Evolutionary conservation across 2,888 invertebrate species (phyloP), one percentile per base, ranked within the genome.

Genomic region (Crocallis elinguaria): DNA sequence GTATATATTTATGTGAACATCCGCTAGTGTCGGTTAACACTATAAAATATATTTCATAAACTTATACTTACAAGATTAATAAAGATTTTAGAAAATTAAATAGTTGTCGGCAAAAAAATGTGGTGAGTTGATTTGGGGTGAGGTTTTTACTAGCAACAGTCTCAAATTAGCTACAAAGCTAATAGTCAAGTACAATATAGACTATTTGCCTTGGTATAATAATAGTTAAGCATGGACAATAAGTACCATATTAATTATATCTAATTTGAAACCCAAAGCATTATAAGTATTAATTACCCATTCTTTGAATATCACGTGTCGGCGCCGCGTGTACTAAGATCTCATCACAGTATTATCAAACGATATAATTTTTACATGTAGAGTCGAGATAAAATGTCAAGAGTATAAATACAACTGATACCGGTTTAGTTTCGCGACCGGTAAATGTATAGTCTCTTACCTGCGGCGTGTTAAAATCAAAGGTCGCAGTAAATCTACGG

Each of bases 301-400:
- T 49, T 38, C 13, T 50, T 25, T 35, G 13, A 52, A 38, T 35
- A 51, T 57, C 54, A 55, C 55, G 52, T 50, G 49, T 43, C 35
- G 4, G 3, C 21, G 33, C 35, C 49, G 29, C 42, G 33, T 39
- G 57, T 41, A 17, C 35, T 44, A 41, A 39, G 52, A 27, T 29
- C 43, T 48, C 13, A 12, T 29, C 38, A 14, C 42, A 46, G 30
- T 48, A 43, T 48, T 44, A 59, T 57, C 44, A 56, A 49, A 53
- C 29, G 48, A 41, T 53, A 53, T 53, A n/a, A 59, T 69, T 71
- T 68, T 71, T 64, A 69, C 71, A 64, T 68, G 73, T 66, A 56
- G 21, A 35, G 66, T 60, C 59, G 66, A 65, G 66, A 63, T 69
- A 71, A 72, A 73, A 57, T 76, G 75, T 73, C 75, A 75, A 62